A percentile compares a stretch with the other conserved stretches of the same genome.
Evolutionary conservation across 2,797 vertebrate genomes (phyloP).

Genomic region (Gallinago nigripennis): DNA sequence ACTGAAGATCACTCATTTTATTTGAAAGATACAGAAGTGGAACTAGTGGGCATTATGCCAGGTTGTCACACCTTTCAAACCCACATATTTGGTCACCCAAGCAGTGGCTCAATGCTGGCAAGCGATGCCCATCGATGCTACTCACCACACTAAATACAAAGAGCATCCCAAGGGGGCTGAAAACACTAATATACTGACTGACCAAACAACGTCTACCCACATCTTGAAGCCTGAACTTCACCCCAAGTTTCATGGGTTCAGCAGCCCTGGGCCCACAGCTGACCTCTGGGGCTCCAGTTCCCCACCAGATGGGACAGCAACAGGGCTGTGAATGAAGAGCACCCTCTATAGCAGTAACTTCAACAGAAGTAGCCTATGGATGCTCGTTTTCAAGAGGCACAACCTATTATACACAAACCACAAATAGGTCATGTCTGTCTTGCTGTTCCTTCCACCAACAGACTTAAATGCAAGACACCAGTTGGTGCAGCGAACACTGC

Average conservation of each 20-base stretch:
- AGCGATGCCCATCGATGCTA: background rate
- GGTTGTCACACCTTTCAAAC: background rate
- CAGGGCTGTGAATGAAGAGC: background rate
- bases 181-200: background rate
- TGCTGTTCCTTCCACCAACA: background rate
- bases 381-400: background rate
- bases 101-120: background rate
- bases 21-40: background rate
- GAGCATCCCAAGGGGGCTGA: background rate
- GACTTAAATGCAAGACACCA: background rate
- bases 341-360: background rate
- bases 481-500: background rate
- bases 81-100: background rate
- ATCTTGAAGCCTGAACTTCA: background rate
- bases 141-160: background rate
- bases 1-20: background rate
- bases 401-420: background rate
- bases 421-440: rapidly evolving
- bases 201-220: background rate
- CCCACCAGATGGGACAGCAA: background rate
- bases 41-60: background rate
- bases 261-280: background rate
- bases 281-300: background rate
- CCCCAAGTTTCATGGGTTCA: rapidly evolving
- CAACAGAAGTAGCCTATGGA: background rate